phyloP scores from a whole-genome alignment of 23 tunicate species.

The Ascidia mentula region DNA sequence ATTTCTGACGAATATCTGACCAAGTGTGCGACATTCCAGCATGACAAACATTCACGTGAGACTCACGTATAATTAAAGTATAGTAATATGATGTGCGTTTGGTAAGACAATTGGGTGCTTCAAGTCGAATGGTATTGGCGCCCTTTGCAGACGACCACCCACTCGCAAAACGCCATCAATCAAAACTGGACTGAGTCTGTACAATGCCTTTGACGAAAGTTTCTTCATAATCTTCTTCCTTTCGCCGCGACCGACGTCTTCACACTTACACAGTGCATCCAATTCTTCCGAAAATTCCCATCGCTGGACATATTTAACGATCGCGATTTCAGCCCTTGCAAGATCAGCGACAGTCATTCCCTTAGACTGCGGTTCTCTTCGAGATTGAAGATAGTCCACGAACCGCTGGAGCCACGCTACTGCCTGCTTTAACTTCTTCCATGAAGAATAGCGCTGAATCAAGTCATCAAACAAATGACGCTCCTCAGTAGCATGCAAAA shows the following conservation, averaged over 20 bases:
- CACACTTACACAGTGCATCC: not conserved
- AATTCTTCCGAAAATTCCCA: too few relatives aligned
- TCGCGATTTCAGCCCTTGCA: too few relatives aligned
- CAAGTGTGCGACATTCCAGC: constrained; percentile 9
- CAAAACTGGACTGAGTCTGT: not conserved
- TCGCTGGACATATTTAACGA: too few relatives aligned
- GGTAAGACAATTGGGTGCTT: not conserved
- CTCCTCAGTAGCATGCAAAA: too few relatives aligned
- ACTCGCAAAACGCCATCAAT: constrained; percentile 12
- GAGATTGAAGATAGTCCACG: too few relatives aligned
- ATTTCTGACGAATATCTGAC: not conserved
- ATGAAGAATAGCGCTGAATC: too few relatives aligned
- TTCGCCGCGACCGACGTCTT: not conserved
- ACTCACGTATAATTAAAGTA: not conserved
- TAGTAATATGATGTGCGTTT: constrained; percentile 5
- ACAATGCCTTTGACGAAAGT: not conserved
- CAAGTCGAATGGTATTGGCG: not conserved
- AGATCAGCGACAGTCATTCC: too few relatives aligned
- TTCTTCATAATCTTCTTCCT: not conserved
- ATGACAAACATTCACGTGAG: not conserved
- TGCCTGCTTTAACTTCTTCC: too few relatives aligned
- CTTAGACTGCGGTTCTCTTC: too few relatives aligned
- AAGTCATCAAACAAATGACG: too few relatives aligned
- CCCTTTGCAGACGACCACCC: not conserved
- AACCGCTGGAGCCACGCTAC: too few relatives aligned